Percentiles rank a stretch among this genome's conserved stretches.
Evolutionary conservation across 2,113 vertebrate species (phyloP).

Genomic region (Pachycephala philippinensis): DNA sequence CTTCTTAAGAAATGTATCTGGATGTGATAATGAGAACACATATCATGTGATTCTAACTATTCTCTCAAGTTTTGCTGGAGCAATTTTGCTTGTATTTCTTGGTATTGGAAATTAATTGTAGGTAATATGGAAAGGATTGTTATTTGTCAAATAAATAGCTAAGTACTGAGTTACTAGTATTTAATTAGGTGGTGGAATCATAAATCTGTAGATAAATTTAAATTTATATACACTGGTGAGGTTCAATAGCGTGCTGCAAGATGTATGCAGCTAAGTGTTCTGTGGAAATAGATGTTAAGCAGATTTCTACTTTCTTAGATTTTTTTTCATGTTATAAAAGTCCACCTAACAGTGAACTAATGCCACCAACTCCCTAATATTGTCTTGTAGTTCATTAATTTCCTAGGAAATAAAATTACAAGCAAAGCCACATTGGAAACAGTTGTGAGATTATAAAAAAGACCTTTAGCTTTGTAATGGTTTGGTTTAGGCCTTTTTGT

Average conservation of each 20-base stretch:
- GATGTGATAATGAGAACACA: rapidly evolving
- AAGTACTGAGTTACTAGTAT: neutral
- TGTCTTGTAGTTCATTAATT: neutral
- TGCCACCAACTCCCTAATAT: neutral
- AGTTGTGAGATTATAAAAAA: neutral
- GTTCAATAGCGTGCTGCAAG: neutral
- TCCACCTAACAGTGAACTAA: neutral
- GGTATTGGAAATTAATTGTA: neutral
- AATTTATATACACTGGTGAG: neutral
- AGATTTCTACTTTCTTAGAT: neutral
- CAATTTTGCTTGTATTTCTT: neutral
- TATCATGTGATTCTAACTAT: neutral
- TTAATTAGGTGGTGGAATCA: neutral
- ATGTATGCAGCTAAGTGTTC: neutral
- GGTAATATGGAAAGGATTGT: neutral
- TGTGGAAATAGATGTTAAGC: neutral
- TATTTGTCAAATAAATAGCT: neutral
- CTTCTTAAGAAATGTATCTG: neutral
- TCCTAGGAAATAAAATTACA: neutral
- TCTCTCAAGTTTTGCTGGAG: neutral
- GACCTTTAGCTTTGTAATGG: neutral
- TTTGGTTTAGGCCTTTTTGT: neutral
- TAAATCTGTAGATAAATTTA: neutral
- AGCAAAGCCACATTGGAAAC: neutral
- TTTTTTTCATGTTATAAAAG: neutral